Conservation (phyloP, 2,888 invertebrate genomes). For the Neoascia interrupta region DNA sequence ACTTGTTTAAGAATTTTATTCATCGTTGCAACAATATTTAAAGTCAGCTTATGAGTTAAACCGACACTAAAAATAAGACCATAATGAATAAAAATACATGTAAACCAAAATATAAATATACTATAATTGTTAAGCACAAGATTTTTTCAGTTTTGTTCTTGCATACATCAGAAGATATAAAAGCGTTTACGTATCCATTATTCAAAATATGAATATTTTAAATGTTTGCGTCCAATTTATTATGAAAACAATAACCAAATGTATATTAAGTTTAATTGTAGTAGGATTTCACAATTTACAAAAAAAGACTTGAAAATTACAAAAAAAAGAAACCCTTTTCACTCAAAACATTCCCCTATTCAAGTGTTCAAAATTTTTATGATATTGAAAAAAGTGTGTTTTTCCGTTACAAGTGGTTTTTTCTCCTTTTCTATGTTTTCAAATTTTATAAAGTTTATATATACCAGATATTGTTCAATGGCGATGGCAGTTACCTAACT, state of each 20-base stretch:
- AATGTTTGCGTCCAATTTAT: conserved; percentile 38
- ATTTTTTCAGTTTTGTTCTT: conserved; percentile 6
- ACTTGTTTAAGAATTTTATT: conserved; percentile 3
- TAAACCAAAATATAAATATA: conserved; percentile 7
- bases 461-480: conserved; percentile 21
- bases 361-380: conserved; percentile 22
- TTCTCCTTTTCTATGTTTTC: too few species aligned
- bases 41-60: neutral
- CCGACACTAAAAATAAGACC: conserved; percentile 1
- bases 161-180: neutral
- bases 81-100: neutral
- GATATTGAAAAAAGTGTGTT: neutral
- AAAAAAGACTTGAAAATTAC: too few species aligned
- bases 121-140: conserved; percentile 27
- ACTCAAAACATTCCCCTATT: conserved; percentile 15
- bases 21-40: conserved; percentile 8
- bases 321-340: too few species aligned
- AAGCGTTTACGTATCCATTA: neutral
- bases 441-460: neutral
- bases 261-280: conserved; percentile 6
- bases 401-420: neutral
- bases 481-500: too few species aligned
- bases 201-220: conserved; percentile 8
- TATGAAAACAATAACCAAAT: too few species aligned
- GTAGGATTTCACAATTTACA: neutral